phyloP scores from a whole-genome alignment of 2,113 vertebrate species.

The Rhea americana region DNA sequence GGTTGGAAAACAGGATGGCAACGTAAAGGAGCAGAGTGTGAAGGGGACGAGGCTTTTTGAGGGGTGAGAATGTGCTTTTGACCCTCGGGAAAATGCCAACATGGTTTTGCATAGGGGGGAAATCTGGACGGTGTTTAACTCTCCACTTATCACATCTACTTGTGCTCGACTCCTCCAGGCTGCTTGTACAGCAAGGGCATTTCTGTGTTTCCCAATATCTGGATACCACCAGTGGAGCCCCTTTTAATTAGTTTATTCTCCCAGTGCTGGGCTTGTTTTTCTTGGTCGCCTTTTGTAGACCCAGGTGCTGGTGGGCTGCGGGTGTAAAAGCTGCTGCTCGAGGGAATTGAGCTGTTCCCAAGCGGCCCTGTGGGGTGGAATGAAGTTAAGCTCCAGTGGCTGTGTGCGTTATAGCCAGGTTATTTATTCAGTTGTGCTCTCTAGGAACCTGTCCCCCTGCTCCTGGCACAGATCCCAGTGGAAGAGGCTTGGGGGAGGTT shows the following conservation, averaged over 20 bases:
- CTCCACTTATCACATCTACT: background rate
- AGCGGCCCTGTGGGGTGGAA: background rate
- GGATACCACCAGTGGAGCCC: background rate
- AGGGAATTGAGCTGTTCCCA: background rate
- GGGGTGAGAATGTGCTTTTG: background rate
- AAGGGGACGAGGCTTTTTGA: background rate
- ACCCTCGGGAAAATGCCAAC: background rate
- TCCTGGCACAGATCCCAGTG: background rate
- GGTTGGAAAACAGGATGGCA: background rate
- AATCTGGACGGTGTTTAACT: fast-evolving
- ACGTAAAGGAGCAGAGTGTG: background rate
- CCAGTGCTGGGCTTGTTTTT: background rate
- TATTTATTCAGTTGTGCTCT: constrained; percentile 17
- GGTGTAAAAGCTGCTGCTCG: background rate
- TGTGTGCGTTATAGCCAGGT: background rate
- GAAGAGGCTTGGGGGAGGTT: background rate
- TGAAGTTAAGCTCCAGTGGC: background rate
- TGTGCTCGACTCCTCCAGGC: background rate
- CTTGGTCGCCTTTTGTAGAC: background rate
- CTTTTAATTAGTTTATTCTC: background rate
- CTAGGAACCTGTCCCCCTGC: background rate
- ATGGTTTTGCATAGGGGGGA: fast-evolving
- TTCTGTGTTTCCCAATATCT: background rate
- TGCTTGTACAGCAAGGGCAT: fast-evolving
- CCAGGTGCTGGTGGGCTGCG: background rate